These are phyloP conservation scores for Choloepus didactylus DNA, from an alignment of 2,797 vertebrate genomes.

Conservation along the genomic window DNA sequence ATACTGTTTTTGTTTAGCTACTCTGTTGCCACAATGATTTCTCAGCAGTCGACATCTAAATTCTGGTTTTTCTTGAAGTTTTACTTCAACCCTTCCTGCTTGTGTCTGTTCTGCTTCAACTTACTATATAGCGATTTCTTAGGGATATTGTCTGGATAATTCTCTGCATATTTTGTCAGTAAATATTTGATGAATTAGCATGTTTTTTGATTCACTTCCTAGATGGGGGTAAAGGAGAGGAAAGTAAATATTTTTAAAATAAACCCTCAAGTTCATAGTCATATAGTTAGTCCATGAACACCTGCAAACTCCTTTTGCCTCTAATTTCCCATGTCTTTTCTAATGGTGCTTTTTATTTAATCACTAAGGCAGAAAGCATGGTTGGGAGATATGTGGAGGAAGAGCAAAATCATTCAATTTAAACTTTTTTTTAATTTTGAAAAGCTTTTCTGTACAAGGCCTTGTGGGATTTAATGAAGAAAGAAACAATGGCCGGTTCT, in stretches of 20 bases:
- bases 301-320: neutral
- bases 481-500: neutral
- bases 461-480: slow-evolving; percentile 12
- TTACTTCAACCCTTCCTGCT: neutral
- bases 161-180: neutral
- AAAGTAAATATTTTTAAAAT: neutral
- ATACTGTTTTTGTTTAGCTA: neutral
- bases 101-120: neutral
- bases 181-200: neutral
- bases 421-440: neutral
- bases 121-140: neutral
- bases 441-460: neutral
- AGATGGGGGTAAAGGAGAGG: neutral
- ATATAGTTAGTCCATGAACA: neutral
- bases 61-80: neutral
- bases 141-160: neutral
- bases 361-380: neutral
- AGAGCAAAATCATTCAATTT: neutral
- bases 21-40: neutral
- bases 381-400: neutral
- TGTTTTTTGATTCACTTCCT: neutral
- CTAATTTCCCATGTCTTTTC: neutral
- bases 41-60: neutral
- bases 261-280: neutral
- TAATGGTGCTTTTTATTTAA: neutral